Conservation (phyloP, 2,113 vertebrate genomes). For the Ploceus nigricollis region DNA sequence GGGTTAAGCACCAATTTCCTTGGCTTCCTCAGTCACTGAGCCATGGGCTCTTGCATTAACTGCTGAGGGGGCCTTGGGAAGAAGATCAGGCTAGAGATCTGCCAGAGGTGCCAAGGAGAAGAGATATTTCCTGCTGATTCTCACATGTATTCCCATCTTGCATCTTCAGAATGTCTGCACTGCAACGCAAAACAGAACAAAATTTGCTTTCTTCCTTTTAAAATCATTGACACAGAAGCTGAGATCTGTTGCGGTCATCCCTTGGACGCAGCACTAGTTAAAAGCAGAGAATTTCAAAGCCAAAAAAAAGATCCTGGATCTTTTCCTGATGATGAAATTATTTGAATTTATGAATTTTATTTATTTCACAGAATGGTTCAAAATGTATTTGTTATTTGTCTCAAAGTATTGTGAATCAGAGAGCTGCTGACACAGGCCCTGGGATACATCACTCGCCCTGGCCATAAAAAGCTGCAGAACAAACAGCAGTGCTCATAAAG, state of each 20-base stretch:
- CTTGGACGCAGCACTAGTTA: neutral
- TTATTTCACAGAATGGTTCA: neutral
- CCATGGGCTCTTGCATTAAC: neutral
- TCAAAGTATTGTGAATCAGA: neutral
- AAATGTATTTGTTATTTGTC: neutral
- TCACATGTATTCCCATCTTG: neutral
- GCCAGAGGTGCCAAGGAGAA: neutral
- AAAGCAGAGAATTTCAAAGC: neutral
- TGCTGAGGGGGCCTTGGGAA: neutral
- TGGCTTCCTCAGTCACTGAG: neutral
- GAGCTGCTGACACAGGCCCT: neutral
- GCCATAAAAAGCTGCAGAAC: constrained; percentile 28
- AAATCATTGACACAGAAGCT: neutral
- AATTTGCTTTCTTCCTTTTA: neutral
- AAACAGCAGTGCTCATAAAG: constrained; percentile 23
- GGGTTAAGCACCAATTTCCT: neutral
- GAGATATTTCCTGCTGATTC: neutral
- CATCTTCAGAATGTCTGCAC: neutral
- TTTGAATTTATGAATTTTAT: neutral
- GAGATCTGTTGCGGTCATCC: accelerated
- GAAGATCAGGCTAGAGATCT: neutral
- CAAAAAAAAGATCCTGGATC: neutral
- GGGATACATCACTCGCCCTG: neutral
- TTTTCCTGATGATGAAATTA: neutral
- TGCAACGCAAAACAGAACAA: neutral